These are phyloP conservation scores for Pteronotus mesoamericanus DNA, from an alignment of 2,797 vertebrate species.

Conservation along the genomic window DNA sequence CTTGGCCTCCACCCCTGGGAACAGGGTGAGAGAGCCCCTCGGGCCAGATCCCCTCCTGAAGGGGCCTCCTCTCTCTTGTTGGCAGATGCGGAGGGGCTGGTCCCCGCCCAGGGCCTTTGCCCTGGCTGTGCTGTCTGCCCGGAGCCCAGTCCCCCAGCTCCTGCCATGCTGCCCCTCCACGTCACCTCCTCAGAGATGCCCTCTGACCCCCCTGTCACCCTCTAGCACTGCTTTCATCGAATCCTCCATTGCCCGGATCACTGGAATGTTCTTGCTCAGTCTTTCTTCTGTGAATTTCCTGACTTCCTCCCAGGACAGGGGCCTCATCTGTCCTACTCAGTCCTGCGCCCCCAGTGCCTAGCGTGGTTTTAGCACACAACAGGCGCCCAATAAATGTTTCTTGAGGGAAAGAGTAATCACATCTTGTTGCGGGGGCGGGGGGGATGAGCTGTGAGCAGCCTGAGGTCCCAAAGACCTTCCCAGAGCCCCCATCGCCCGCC, in stretches of 20 bases:
- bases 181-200: background rate
- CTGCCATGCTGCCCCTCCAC: fast-evolving
- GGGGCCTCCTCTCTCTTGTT: background rate
- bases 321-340: background rate
- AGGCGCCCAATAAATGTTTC: background rate
- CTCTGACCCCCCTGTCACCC: background rate
- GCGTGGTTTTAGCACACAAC: background rate
- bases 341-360: background rate
- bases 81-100: background rate
- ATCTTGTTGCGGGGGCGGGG: background rate
- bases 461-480: background rate
- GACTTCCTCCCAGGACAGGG: background rate
- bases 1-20: conserved; percentile 52
- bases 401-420: background rate
- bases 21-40: background rate
- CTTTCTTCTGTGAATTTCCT: background rate
- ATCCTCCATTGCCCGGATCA: background rate
- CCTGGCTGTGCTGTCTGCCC: fast-evolving
- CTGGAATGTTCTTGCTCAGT: background rate
- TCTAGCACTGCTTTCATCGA: background rate
- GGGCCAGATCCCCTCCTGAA: background rate
- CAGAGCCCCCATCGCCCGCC: fast-evolving
- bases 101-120: background rate
- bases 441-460: background rate
- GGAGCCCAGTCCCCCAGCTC: background rate